phyloP scores from a whole-genome alignment of 2,113 vertebrate species.

The Pachypanchax playfairii region DNA sequence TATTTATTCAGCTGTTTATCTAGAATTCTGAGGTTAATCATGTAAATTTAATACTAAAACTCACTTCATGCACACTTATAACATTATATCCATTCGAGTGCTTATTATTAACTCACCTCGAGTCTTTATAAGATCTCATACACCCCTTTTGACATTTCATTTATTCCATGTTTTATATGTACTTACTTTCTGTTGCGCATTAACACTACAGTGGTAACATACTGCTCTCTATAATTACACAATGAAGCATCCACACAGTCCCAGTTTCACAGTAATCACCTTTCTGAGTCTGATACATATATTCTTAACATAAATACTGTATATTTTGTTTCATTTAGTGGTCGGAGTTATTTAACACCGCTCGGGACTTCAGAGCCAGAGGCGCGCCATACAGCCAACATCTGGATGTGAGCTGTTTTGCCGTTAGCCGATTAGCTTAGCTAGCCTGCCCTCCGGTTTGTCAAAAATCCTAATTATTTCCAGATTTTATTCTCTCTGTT shows the following conservation, averaged over 20 bases:
- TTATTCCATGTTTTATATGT: neutral
- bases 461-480: constrained; percentile 29
- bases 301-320: no score
- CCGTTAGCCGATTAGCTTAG: constrained; percentile 66
- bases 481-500: neutral
- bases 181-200: neutral
- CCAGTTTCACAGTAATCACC: no score
- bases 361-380: constrained; percentile 31
- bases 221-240: no score
- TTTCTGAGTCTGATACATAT: no score
- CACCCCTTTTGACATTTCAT: neutral
- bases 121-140: no score
- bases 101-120: neutral
- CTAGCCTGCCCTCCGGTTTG: constrained; percentile 59
- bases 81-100: no score
- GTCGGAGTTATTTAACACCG: constrained; percentile 9
- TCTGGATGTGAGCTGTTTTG: constrained; percentile 74
- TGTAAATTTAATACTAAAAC: no score
- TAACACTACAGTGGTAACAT: no score
- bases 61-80: no score
- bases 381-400: constrained; percentile 70
- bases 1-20: neutral
- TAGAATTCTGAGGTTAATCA: no score
- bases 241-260: neutral
- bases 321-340: neutral